Base-by-base conservation (phyloP, 2,797 vertebrate species). In the Simalia tracyae region DNA sequence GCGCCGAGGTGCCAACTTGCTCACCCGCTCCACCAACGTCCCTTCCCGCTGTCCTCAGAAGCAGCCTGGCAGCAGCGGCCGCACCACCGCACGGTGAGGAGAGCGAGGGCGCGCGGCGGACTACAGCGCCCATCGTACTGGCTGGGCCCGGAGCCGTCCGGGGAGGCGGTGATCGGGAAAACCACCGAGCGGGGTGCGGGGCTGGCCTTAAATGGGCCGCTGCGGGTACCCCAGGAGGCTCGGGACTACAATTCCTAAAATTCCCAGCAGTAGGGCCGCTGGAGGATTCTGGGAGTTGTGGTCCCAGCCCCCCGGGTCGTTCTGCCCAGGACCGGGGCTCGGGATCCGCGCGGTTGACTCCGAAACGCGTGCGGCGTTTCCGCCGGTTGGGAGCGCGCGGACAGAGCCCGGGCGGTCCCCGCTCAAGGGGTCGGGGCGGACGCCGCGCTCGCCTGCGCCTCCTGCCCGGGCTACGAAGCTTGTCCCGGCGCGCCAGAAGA, bases 21-120 rank as follows among this genome's bases (percentile, higher is more conserved):
- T 86, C 72, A 59, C 2, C 28, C 81, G 28, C 50, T 89, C 61
- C 91, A 54, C 57, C 64, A 36, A 87, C 19, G 6, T 14, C 54
- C 28, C 14, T 87, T 72, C 56, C 89, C 89, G 84, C 76, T 64
- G 42, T 88, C 72, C 46, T 22, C 0, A 26, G 5, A 4, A 19
- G 24, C 93, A 90, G 93, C 94, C 91, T 93, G 88, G 0, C 28
- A 90, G 0, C 36, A 15, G 72, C 72, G 72, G 72, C 72, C 72
- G 72, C 72, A 81, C 72, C 72, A 81, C 36, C 72, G 1, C 54
- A 31, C 91, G 63, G 42, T 28, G 76, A 87, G 91, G 9, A n/a
- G 36, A 2, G 8, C 15, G 76, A 1, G 50, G 17, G 14, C 46
- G 11, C 66, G 14, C 66, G 28, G 15, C 66, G 31, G n/a, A 36